A percentile compares a stretch with the other conserved stretches of the same genome.
Conservation (phyloP, 2,797 vertebrate species). For the Crenichthys baileyi region DNA sequence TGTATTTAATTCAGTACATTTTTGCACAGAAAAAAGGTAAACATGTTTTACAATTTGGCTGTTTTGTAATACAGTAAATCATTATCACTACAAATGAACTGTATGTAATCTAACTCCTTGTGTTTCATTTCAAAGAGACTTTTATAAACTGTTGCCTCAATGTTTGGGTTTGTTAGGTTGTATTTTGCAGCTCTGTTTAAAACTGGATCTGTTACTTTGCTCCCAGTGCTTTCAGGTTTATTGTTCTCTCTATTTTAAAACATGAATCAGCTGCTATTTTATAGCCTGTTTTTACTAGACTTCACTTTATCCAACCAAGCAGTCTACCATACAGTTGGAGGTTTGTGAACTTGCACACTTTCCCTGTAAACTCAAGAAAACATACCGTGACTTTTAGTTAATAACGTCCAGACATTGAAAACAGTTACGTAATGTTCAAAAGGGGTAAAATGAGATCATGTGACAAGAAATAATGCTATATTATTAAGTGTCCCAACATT, state of each 20-base stretch:
- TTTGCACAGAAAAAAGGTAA: neutral
- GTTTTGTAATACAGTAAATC: neutral
- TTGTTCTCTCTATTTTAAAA: slow-evolving; percentile 1
- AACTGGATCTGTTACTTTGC: neutral
- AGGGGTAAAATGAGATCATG: neutral
- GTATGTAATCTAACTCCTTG: neutral
- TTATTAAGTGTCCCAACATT: neutral
- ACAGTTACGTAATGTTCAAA: neutral
- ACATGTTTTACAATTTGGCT: neutral
- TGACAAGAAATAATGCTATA: neutral
- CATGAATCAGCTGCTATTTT: neutral
- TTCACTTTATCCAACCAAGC: neutral
- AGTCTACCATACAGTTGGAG: neutral
- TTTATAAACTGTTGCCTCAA: neutral
- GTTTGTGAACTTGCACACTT: neutral
- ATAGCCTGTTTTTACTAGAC: neutral
- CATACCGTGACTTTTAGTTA: neutral
- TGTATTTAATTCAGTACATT: neutral
- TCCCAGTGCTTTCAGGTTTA: slow-evolving; percentile 9
- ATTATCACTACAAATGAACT: neutral
- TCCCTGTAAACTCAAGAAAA: neutral
- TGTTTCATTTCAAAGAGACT: neutral
- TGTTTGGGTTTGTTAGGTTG: neutral
- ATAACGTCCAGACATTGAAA: neutral
- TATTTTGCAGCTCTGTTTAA: neutral